Evolutionary conservation across 2,888 invertebrate species (phyloP), one percentile per base, ranked within the genome.

Genomic region (Pecten maximus): DNA sequence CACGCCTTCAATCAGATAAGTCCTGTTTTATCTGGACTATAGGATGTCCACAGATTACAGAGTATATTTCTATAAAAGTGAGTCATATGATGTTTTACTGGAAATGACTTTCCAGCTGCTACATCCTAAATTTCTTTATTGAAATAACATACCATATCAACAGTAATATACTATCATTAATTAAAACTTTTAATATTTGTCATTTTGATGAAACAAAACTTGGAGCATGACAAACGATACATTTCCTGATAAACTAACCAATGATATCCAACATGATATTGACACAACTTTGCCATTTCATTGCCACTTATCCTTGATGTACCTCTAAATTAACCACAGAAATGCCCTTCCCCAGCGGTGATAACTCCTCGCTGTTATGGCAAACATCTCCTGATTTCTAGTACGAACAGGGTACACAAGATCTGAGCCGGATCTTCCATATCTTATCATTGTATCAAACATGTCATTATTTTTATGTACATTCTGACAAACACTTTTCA

Each of bases 401-500:
- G 54, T 54, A n/a, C n/a, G 0, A n/a, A 54, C 0, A 54, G 54
- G 54, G 54, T 54, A 74, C 35, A 28, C 74, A 35, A 74, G 35
- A 74, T 74, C 74, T 23, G 19, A 23, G 74, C 28, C 74, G 1
- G 74, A 74, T 35, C 74, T 10, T 2, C 10, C 8, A 8, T 35
- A 4, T 74, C 74, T 35, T 74, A 35, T 10, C 28, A 28, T 23
- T 10, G 2, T 12, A 74, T 74, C 74, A 74, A 12, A 28, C 15
- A 35, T 28, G 35, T 74, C 74, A 28, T 74, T 74, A 74, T 28
- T 35, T 74, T 74, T 74, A 74, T 74, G 35, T 74, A 74, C 6
- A 74, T 28, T 74, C 35, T 74, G 35, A 74, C 74, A 74, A 74
- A 74, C 74, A 74, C 35, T 74, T 74, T 74, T 74, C 74, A 74